These are phyloP conservation scores for Phasia obesa DNA, from an alignment of 2,888 invertebrate species.

Conservation along the genomic window DNA sequence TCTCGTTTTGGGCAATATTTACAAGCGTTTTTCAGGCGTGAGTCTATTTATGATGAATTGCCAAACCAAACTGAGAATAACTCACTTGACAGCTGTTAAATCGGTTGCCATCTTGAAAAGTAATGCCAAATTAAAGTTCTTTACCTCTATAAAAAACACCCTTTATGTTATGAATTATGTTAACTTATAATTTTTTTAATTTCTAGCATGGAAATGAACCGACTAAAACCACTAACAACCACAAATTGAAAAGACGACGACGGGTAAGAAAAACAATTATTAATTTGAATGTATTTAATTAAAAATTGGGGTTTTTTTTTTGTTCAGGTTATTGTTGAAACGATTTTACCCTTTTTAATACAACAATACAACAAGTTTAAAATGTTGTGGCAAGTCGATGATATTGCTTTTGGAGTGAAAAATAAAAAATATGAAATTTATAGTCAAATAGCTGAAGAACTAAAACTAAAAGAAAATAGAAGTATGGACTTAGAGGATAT, in stretches of 20 bases:
- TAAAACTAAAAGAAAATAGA: conserved; percentile 35
- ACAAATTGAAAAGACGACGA: conserved; percentile 21
- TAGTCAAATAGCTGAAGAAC: conserved; percentile 35
- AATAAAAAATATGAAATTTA: conserved; percentile 54
- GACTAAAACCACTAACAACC: neutral
- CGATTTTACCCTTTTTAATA: conserved; percentile 43
- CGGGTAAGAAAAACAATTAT: conserved; percentile 21
- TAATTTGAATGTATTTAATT: neutral
- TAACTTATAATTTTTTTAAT: neutral
- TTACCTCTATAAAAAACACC: too few species aligned
- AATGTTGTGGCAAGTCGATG: conserved; percentile 56
- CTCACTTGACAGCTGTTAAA: too few species aligned
- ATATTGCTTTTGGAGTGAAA: conserved; percentile 54
- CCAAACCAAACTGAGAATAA: too few species aligned
- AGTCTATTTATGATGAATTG: too few species aligned
- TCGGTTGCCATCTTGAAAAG: too few species aligned
- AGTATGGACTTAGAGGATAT: conserved; percentile 45
- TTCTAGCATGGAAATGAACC: conserved; percentile 16
- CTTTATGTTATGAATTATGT: too few species aligned
- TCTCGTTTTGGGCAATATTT: too few species aligned
- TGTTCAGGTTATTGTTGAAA: conserved; percentile 34
- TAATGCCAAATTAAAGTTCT: too few species aligned
- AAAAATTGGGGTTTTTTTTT: neutral
- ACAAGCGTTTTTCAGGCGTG: too few species aligned
- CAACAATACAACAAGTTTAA: conserved; percentile 56